These are phyloP conservation scores for Macroteleia sp. DNA, from an alignment of 2,888 invertebrate genomes.

Conservation along the genomic window DNA sequence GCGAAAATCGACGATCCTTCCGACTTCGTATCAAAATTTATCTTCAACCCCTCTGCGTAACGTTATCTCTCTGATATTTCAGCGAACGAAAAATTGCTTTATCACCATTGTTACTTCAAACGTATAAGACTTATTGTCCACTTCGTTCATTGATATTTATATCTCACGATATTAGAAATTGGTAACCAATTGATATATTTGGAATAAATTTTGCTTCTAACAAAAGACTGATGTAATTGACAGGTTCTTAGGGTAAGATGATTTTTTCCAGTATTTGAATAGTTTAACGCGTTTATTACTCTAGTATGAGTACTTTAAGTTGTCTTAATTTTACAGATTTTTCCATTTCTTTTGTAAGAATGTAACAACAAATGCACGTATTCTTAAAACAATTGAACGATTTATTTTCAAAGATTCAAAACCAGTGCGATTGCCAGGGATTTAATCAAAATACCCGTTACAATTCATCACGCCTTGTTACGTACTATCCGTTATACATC, in stretches of 20 bases:
- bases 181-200: conserved; percentile 15
- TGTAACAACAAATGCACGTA: too few relatives aligned
- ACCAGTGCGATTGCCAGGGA: conserved; percentile 19
- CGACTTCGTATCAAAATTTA: conserved; percentile 62
- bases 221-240: too few relatives aligned
- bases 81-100: conserved; percentile 51
- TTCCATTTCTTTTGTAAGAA: too few relatives aligned
- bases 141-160: conserved; percentile 44
- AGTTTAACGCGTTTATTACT: too few relatives aligned
- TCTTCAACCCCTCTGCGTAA: conserved; percentile 49
- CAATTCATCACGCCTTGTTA: conserved; percentile 18
- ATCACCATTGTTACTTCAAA: conserved; percentile 43
- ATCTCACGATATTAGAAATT: conserved; percentile 33
- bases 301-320: too few relatives aligned
- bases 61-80: conserved; percentile 46
- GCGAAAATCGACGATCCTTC: conserved; percentile 57
- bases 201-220: conserved; percentile 20
- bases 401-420: neutral
- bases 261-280: too few relatives aligned
- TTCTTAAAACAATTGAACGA: neutral
- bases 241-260: too few relatives aligned
- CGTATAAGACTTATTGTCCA: conserved; percentile 44
- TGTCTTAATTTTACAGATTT: too few relatives aligned
- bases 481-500: conserved; percentile 24
- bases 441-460: conserved; percentile 21